phyloP scores from a whole-genome alignment of 2,888 invertebrate species.

The Ditylenchus weischeri region DNA sequence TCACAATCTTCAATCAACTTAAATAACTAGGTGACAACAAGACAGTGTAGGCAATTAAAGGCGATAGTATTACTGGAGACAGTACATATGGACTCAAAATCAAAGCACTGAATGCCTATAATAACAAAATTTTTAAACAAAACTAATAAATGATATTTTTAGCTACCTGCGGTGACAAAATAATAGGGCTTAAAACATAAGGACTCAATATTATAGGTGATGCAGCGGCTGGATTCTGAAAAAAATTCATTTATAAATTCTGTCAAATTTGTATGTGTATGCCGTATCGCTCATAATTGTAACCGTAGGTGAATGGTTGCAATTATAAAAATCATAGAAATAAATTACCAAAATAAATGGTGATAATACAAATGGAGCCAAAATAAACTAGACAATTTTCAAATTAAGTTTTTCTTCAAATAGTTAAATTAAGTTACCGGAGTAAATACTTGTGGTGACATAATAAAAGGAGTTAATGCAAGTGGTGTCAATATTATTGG shows the following conservation, averaged over 20 bases:
- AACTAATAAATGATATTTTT: too few relatives aligned
- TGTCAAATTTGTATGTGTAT: too few relatives aligned
- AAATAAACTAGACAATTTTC: neutral
- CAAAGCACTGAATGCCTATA: constrained; percentile 2
- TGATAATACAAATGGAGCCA: constrained; percentile 38
- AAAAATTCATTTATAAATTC: too few relatives aligned
- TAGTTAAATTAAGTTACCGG: neutral
- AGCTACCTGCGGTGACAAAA: constrained; percentile 39
- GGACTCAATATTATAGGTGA: constrained; percentile 48
- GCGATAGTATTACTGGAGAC: constrained; percentile 14
- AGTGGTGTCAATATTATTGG: constrained; percentile 31
- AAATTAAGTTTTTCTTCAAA: too few relatives aligned
- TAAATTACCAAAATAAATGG: too few relatives aligned
- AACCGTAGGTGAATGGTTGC: too few relatives aligned
- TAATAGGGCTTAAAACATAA: constrained; percentile 40
- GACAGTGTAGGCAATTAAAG: constrained; percentile 10
- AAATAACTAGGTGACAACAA: constrained; percentile 18
- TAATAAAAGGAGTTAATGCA: constrained; percentile 6
- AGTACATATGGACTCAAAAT: constrained; percentile 19
- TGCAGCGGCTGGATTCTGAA: constrained; percentile 33
- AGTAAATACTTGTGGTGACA: constrained; percentile 31
- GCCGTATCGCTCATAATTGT: too few relatives aligned
- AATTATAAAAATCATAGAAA: too few relatives aligned
- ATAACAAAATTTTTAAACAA: constrained; percentile 1
- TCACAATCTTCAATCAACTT: neutral